Percentiles rank a stretch among this genome's conserved stretches.
phyloP scores from a whole-genome alignment of 1,140 invertebrate genomes.

The Oedothorax gibbosus region DNA sequence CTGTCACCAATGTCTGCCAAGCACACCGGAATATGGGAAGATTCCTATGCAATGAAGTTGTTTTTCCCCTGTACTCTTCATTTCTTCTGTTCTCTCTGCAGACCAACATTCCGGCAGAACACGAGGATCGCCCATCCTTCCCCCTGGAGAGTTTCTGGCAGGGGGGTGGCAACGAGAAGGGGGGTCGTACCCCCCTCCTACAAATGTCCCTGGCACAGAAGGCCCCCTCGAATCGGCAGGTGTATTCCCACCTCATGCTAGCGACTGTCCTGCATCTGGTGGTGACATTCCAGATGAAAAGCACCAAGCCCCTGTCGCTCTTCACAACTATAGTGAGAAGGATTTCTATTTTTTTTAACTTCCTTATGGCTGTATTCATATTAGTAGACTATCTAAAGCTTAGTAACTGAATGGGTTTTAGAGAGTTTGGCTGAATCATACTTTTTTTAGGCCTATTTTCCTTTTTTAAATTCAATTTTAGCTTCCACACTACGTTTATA shows the following conservation, averaged over 20 bases:
- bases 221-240: slow-evolving; percentile 78
- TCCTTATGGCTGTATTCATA: not conserved
- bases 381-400: not conserved
- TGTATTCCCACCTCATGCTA: slow-evolving; percentile 84
- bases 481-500: no score
- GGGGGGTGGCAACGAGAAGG: slow-evolving; percentile 61
- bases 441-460: not conserved
- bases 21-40: no score
- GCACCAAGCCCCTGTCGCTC: slow-evolving; percentile 77
- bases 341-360: slow-evolving; percentile 56
- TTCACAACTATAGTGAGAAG: slow-evolving; percentile 79
- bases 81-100: not conserved
- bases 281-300: slow-evolving; percentile 81
- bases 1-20: no score
- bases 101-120: slow-evolving; percentile 45
- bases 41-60: no score
- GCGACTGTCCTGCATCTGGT: slow-evolving; percentile 82
- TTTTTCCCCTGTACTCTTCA: not conserved
- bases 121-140: slow-evolving; percentile 68
- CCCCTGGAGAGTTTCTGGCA: slow-evolving; percentile 70
- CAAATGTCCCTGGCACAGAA: slow-evolving; percentile 82
- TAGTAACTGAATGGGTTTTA: slow-evolving; percentile 8
- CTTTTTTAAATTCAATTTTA: not conserved
- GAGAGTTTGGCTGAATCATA: slow-evolving; percentile 4
- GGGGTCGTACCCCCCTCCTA: slow-evolving; percentile 74